Conservation (phyloP, 2,113 vertebrate genomes). For the Murina feae region DNA sequence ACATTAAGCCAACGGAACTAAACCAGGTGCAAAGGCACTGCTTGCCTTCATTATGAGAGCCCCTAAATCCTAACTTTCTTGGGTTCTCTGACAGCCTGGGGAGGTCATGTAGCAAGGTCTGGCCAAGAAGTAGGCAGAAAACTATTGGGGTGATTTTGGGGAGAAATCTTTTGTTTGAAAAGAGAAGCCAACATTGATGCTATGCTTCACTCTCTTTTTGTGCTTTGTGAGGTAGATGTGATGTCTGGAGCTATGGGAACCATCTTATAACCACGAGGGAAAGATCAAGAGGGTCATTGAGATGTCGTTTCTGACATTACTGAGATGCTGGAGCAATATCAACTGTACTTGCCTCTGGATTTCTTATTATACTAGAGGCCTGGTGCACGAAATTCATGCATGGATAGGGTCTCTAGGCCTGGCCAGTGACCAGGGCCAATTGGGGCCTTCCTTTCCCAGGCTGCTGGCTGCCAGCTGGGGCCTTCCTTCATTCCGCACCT, state of each 20-base stretch:
- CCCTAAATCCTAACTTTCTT: neutral
- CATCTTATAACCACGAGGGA: neutral
- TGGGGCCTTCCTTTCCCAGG: too few species aligned
- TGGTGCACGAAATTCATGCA: neutral
- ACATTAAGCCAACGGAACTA: neutral
- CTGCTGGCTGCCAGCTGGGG: too few species aligned
- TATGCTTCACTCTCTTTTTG: neutral
- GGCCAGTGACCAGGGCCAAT: too few species aligned
- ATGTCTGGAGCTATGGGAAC: neutral
- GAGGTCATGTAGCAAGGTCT: neutral
- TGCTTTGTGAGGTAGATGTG: neutral
- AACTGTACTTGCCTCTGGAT: neutral
- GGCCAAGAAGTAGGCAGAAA: neutral
- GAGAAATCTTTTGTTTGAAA: neutral
- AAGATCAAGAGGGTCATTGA: neutral
- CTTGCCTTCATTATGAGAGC: neutral
- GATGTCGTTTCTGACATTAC: neutral
- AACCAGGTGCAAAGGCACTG: neutral
- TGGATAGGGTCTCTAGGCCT: too few species aligned
- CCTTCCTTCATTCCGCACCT: too few species aligned
- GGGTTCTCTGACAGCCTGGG: neutral
- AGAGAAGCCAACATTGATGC: neutral
- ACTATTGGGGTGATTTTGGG: neutral
- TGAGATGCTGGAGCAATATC: neutral
- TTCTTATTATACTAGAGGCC: neutral